Evolutionary conservation across 2,113 vertebrate genomes (phyloP), one percentile per base, ranked within the genome.

Genomic region (Rissa tridactyla): DNA sequence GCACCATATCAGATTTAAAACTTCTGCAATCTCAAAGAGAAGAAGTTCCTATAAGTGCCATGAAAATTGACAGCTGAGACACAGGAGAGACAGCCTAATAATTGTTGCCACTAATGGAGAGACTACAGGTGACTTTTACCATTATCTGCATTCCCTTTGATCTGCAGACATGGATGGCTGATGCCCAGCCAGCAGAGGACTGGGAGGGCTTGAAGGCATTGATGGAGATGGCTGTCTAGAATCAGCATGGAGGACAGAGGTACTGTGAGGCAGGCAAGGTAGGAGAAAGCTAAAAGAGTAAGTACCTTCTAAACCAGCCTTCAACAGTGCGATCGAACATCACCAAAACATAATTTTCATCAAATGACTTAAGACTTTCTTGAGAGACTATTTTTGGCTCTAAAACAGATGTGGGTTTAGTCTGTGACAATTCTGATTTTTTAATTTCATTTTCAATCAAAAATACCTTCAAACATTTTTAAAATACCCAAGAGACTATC

Each of bases 101-200:
- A 30, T 19, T 70, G 15, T 18, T 75, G 68, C 21, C 47, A 52
- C 26, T 42, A 58, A 46, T 0, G 1, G 21, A 69, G 82, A 69
- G 20, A 34, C 11, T 46, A 47, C 20, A 46, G 18, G 7, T 17
- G 14, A 46, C 5, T 57, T 44, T 21, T 47, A 19, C 21, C n/a
- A 40, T 44, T 25, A 27, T 25, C 40, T 42, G 15, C 1, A 0
- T 61, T 72, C 15, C 8, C 29, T 91, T 71, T 57, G 6, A 46
- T 47, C 42, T 66, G 46, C 40, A 72, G 52, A 61, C 15, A 23
- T 15, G 8, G 7, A 26, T 46, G 32, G 57, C 36, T 86, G 40
- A 60, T 66, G 44, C 13, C 11, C 8, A 54, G 19, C 8, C 44
- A 75, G 11, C 0, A 0, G 52, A 78, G n/a, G 23, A 32, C 60